Conservation (phyloP, 2,888 invertebrate species). For the Sesamia inferens region DNA sequence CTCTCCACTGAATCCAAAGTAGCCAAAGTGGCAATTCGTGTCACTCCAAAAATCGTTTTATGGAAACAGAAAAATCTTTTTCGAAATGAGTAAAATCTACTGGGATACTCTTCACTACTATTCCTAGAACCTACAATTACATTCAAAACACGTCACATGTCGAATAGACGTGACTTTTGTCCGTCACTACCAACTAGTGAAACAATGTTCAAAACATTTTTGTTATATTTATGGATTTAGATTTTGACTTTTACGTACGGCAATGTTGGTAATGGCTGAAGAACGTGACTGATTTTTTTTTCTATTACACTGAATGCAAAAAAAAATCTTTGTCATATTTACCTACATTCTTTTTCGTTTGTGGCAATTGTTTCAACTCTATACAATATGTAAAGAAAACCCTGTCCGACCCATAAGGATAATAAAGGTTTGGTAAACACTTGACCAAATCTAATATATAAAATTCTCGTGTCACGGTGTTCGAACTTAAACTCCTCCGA, state of each 20-base stretch:
- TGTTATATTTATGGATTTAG: conserved; percentile 20
- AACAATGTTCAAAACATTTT: conserved; percentile 43
- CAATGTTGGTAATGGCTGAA: not conserved
- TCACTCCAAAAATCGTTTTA: not conserved
- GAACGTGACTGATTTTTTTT: not conserved
- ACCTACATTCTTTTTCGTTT: too few species aligned
- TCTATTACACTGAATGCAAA: too few species aligned
- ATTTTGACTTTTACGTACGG: conserved; percentile 5
- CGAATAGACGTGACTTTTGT: conserved; percentile 56
- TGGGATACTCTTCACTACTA: conserved; percentile 20
- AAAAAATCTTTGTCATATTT: too few species aligned
- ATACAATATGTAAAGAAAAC: too few species aligned
- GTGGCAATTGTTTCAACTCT: too few species aligned
- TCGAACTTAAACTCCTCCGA: too few species aligned
- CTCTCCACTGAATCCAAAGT: too few species aligned
- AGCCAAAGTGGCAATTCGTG: too few species aligned
- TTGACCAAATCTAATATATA: too few species aligned
- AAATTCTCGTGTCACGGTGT: too few species aligned
- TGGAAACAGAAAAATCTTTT: conserved; percentile 14
- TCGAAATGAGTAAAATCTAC: conserved; percentile 42
- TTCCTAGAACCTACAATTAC: conserved; percentile 26
- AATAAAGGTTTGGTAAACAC: too few species aligned
- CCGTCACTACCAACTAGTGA: conserved; percentile 31
- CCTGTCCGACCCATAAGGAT: too few species aligned
- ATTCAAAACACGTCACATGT: conserved; percentile 59